Evolutionary conservation across 2,797 vertebrate genomes (phyloP).

Genomic region (Corythornis leucogaster): DNA sequence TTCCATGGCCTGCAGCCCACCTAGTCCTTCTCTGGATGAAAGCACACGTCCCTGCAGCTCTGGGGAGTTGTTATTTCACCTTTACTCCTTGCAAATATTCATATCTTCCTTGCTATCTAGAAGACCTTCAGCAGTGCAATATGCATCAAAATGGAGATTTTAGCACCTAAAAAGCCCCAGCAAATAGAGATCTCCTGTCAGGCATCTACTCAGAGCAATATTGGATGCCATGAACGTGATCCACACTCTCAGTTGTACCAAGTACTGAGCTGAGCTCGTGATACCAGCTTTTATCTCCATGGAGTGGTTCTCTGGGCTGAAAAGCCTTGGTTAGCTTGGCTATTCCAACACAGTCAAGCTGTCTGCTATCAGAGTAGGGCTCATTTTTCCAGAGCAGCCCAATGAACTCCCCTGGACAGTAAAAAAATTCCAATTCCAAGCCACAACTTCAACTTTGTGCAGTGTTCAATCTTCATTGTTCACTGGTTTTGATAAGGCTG

Average conservation of each 20-base stretch:
- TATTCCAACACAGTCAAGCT: background rate
- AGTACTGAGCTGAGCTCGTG: background rate
- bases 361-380: background rate
- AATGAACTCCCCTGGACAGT: background rate
- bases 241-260: background rate
- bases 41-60: background rate
- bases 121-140: background rate
- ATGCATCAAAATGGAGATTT: background rate
- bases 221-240: background rate
- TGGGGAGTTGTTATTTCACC: background rate
- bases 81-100: background rate
- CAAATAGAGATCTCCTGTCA: background rate
- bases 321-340: background rate
- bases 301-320: background rate
- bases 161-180: background rate
- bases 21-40: background rate
- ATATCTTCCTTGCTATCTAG: background rate
- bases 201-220: background rate
- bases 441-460: background rate
- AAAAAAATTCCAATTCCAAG: background rate
- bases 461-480: background rate
- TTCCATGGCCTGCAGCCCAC: background rate
- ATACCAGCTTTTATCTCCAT: background rate
- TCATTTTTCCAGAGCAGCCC: background rate
- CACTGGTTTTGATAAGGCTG: background rate